These are phyloP conservation scores for Archivesica marissinica DNA, from an alignment of 1,140 invertebrate genomes.

Conservation along the genomic window DNA sequence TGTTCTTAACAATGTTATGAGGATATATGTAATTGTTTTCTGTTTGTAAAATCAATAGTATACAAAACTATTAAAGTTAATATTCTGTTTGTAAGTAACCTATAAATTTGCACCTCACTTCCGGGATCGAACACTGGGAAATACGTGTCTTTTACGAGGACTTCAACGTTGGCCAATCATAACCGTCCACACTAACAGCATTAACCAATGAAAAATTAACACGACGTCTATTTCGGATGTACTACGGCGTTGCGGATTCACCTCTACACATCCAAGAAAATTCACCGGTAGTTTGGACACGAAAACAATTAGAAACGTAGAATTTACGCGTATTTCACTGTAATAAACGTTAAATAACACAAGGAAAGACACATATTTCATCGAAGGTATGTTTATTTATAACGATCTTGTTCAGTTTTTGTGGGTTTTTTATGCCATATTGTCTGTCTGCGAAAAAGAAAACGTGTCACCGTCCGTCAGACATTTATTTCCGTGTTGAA, in stretches of 20 bases:
- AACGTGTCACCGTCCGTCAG: no score
- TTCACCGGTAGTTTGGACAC: neutral
- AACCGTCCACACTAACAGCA: conserved; percentile 40
- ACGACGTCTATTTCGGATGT: conserved; percentile 15
- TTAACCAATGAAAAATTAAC: conserved; percentile 55
- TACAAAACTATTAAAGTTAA: no score
- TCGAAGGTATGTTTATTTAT: neutral
- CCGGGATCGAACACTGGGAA: conserved; percentile 12
- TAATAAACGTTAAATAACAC: neutral
- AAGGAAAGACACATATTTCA: neutral
- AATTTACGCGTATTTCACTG: neutral
- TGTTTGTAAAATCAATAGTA: no score
- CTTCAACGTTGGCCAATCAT: conserved; percentile 62
- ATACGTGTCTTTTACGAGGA: conserved; percentile 57
- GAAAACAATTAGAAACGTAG: neutral
- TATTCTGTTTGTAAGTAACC: no score
- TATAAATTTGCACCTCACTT: neutral
- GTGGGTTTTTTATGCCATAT: neutral
- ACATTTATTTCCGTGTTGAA: no score
- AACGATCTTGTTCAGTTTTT: neutral
- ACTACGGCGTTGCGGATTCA: neutral
- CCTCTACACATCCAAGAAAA: neutral
- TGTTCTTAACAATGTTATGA: no score
- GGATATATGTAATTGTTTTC: no score
- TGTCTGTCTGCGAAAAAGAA: no score